Evolutionary conservation across 2,113 vertebrate species (phyloP).

Genomic region (Tupaia chinensis): DNA sequence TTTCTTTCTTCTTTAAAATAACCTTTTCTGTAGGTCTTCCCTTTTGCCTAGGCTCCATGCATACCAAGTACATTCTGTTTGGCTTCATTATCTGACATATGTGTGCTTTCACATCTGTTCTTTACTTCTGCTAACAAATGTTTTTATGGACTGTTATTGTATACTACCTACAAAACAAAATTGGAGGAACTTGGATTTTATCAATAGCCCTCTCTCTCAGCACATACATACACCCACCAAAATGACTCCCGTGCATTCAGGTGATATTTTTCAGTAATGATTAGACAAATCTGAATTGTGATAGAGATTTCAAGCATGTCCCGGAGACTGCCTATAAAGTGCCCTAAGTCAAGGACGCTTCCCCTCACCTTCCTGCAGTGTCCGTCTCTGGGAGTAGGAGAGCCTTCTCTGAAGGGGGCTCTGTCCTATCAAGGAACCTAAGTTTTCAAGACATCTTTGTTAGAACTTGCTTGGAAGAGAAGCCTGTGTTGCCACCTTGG

Average conservation of each 20-base stretch:
- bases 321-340: neutral
- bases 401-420: constrained; percentile 42
- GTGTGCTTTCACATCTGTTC: neutral
- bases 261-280: neutral
- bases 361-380: neutral
- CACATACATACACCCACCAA: neutral
- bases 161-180: neutral
- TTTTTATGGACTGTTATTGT: neutral
- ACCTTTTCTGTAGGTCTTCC: neutral
- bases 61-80: neutral
- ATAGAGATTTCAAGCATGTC: neutral
- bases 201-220: neutral
- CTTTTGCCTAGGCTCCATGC: neutral
- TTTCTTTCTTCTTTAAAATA: neutral
- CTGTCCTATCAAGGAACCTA: constrained; percentile 55
- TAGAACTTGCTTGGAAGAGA: constrained; percentile 68
- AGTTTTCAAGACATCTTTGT: constrained; percentile 73
- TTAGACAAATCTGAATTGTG: neutral
- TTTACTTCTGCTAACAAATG: neutral
- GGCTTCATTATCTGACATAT: neutral
- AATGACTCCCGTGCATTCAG: neutral
- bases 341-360: neutral
- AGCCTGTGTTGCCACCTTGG: constrained; percentile 70
- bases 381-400: neutral
- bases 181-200: neutral